phyloP scores from a whole-genome alignment of 2,797 vertebrate genomes.

The Alectoris magna region DNA sequence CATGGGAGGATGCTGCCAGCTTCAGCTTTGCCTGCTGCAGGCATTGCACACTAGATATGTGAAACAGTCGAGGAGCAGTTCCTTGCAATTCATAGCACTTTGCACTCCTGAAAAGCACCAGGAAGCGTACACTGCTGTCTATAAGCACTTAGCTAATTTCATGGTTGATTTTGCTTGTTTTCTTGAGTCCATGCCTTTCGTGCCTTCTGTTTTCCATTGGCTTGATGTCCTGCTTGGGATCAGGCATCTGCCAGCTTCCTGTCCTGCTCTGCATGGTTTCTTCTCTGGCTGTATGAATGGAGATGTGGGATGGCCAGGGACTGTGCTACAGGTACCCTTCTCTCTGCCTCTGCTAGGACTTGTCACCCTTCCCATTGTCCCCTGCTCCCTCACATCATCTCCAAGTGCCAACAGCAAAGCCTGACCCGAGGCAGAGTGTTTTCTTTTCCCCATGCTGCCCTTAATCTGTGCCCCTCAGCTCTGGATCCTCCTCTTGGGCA shows the following conservation, averaged over 20 bases:
- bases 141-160: neutral
- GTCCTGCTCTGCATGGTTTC: rapidly evolving
- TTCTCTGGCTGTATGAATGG: neutral
- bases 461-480: no score
- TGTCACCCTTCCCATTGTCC: neutral
- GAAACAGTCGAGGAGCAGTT: neutral
- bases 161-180: neutral
- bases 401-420: conserved; percentile 35
- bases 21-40: neutral
- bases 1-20: neutral
- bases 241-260: neutral
- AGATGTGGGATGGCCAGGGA: neutral
- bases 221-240: neutral
- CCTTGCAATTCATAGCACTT: neutral
- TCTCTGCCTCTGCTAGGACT: neutral
- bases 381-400: neutral
- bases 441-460: neutral
- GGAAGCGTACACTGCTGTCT: neutral
- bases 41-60: neutral
- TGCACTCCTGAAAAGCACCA: neutral
- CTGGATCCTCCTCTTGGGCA: neutral
- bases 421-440: neutral
- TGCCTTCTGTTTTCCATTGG: conserved; percentile 25
- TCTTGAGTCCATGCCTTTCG: neutral
- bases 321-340: rapidly evolving